phyloP scores from a whole-genome alignment of 1,140 invertebrate genomes.

The Sesamia nonagrioides region DNA sequence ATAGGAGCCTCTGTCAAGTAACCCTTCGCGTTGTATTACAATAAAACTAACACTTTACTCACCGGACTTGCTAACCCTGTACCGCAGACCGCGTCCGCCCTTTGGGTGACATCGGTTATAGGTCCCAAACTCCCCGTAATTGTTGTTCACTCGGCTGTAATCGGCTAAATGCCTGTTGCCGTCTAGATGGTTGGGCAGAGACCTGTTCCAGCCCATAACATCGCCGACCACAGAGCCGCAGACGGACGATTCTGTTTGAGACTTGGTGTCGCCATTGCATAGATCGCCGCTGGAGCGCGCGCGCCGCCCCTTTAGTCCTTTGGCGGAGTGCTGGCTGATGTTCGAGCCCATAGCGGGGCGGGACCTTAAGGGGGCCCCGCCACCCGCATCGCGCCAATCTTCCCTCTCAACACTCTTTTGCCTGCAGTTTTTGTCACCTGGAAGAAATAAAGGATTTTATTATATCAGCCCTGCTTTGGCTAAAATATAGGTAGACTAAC shows the following conservation, averaged over 20 bases:
- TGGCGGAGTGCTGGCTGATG: constrained; percentile 91
- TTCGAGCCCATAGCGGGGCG: constrained; percentile 91
- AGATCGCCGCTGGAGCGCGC: constrained; percentile 91
- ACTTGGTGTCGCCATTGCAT: constrained; percentile 91
- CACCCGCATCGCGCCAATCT: constrained; percentile 74
- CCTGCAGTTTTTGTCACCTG: constrained; percentile 65
- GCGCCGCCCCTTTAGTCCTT: constrained; percentile 90
- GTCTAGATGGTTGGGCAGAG: constrained; percentile 92
- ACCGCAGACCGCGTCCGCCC: constrained; percentile 85
- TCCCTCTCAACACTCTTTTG: constrained; percentile 56
- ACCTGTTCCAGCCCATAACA: constrained; percentile 86
- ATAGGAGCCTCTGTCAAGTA: not conserved
- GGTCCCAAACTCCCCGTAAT: constrained; percentile 88
- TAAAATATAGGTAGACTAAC: too few species aligned
- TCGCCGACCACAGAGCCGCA: constrained; percentile 84
- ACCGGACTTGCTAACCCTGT: constrained; percentile 85
- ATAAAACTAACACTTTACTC: constrained; percentile 61
- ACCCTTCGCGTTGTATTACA: not conserved
- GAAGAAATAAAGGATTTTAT: constrained; percentile 51
- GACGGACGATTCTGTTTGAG: constrained; percentile 90
- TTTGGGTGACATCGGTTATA: constrained; percentile 88
- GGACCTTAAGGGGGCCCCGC: constrained; percentile 82
- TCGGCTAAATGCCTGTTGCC: constrained; percentile 88
- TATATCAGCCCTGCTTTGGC: not conserved
- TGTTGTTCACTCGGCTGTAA: constrained; percentile 89